A percentile compares a stretch with the other conserved stretches of the same genome.
phyloP scores from a whole-genome alignment of 2,888 invertebrate genomes.

The Apamea anceps region DNA sequence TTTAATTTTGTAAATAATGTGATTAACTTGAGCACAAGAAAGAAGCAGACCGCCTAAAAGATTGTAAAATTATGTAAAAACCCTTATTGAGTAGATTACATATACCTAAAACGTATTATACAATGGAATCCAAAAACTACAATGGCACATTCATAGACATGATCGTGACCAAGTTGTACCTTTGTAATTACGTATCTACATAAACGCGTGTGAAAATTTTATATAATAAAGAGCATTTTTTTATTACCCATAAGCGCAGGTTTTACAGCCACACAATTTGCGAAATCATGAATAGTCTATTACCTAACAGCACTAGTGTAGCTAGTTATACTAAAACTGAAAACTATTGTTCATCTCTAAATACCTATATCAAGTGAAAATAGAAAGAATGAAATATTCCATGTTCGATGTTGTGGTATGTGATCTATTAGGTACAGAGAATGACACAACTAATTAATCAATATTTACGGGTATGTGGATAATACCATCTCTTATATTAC shows the following conservation, averaged over 20 bases:
- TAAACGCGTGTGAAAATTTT: conserved; percentile 39
- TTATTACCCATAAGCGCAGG: conserved; percentile 2
- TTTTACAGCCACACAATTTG: neutral
- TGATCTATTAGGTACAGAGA: neutral
- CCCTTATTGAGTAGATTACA: conserved; percentile 2
- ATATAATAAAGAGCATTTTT: conserved; percentile 7
- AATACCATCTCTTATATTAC: neutral
- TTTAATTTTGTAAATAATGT: neutral
- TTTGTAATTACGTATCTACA: neutral
- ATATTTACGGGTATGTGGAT: neutral
- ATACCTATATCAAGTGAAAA: neutral
- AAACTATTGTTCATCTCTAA: neutral
- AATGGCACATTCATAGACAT: conserved; percentile 24
- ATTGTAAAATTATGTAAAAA: conserved; percentile 1
- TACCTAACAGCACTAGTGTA: neutral
- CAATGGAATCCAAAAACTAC: conserved; percentile 22
- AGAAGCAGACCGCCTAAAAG: neutral
- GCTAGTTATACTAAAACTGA: neutral
- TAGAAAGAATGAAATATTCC: neutral
- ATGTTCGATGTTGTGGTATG: neutral
- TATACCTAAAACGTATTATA: neutral
- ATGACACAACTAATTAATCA: conserved; percentile 20
- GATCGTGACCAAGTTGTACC: conserved; percentile 1
- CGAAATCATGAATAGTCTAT: neutral
- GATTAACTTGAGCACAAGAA: neutral